Evolutionary conservation across 2,113 vertebrate genomes (phyloP), one percentile per base, ranked within the genome.

Genomic region (Sporophila hypoxantha): DNA sequence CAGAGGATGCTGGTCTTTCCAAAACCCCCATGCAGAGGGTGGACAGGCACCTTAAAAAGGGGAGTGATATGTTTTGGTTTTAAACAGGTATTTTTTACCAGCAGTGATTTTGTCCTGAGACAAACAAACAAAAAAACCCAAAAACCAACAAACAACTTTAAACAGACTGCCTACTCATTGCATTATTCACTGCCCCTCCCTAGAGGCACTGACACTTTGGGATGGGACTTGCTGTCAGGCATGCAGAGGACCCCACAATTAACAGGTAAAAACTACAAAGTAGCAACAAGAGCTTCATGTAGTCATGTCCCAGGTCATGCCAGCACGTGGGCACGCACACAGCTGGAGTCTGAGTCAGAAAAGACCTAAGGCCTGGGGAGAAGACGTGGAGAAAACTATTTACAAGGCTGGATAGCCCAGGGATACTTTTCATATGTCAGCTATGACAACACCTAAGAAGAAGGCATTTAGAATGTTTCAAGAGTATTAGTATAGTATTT

Each of bases 321-420:
- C 56, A 61, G 25, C 0, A 0, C 1, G 1, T 32, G 23, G 67
- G 26, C 53, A 81, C 10, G 2, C 7, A 27, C 34, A 21, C 0
- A 0, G 27, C 61, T 61, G 41, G 42, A 8, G 0, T 42, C 42
- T 53, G 50, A 86, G 55, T 56, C 80, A 88, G 30, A 57, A 78
- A 78, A 60, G 6, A 27, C 26, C 37, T 41, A 47, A 68, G 29
- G 60, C 8, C 36, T 53, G 26, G 34, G 23, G 65, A 59, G 27
- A 75, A 67, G 61, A 62, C 19, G 10, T 65, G 17, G 9, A 76
- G 18, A 85, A 76, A 80, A 21, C 8, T 53, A 25, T 52, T 79
- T 74, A 29, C 37, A 39, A 39, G 18, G 16, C 16, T 77, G 46
- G 64, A 41, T 34, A 76, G 32, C 18, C 79, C 39, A 73, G 27